Conservation (phyloP, 2,888 invertebrate species). For the Cecidostiba fungosa region DNA sequence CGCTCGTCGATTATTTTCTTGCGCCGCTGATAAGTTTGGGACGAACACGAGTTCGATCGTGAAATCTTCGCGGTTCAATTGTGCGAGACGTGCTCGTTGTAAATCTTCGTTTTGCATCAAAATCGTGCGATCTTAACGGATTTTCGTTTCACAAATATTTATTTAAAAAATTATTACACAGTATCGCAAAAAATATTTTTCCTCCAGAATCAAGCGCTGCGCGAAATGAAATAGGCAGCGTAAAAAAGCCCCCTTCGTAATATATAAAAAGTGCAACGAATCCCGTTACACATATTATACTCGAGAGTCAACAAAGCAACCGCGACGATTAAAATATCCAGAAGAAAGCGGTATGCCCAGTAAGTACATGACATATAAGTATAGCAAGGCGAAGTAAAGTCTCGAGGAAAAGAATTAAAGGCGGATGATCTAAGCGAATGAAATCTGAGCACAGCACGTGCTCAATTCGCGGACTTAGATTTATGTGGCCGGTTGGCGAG, state of each 20-base stretch:
- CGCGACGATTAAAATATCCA: neutral
- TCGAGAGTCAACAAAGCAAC: neutral
- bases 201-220: too few relatives aligned
- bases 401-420: conserved; percentile 63
- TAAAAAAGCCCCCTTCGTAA: too few relatives aligned
- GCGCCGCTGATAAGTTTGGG: conserved; percentile 5
- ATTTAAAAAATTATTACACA: too few relatives aligned
- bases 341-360: neutral
- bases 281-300: too few relatives aligned
- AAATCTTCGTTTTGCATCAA: neutral
- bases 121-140: too few relatives aligned
- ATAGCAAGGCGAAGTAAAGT: neutral
- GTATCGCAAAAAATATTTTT: too few relatives aligned
- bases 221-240: too few relatives aligned
- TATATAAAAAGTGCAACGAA: too few relatives aligned
- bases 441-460: conserved; percentile 80
- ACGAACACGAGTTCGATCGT: neutral
- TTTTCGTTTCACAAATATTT: too few relatives aligned
- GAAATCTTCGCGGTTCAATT: neutral
- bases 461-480: conserved; percentile 79
- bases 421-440: conserved; percentile 79
- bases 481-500: conserved; percentile 77
- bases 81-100: neutral
- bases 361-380: neutral
- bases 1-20: neutral